Base-by-base conservation (phyloP, 2,113 vertebrate genomes). In the Pseudorasbora parva region DNA sequence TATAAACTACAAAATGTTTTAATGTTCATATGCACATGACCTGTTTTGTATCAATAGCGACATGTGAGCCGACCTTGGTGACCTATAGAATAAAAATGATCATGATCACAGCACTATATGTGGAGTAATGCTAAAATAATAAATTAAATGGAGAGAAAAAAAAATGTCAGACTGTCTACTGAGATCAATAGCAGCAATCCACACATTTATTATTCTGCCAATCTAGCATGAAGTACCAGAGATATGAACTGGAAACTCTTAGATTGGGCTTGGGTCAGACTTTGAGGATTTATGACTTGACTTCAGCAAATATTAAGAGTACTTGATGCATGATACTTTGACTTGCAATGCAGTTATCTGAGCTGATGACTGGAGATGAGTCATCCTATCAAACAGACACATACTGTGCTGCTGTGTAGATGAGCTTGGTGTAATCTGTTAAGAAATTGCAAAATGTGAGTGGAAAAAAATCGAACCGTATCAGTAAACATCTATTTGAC, bases 201-300 rank as follows among this genome's bases (percentile, higher is more conserved):
- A 64, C 17, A 30, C 77, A 47, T 64, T 79, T 21, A 79, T 79
- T 79, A 47, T 43, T 79, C n/a, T 30, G 41, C 59, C 43, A 79
- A 25, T 66, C 45, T 14, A 79, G 23, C 66, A n/a, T 69, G 45
- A 74, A 62, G 27, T 62, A n/a, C 41, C 25, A 79, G 30, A 59
- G 74, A 77, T 62, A 62, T 47, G 59, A n/a, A 57, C 56, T 8
- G 73, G 19, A 15, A 78, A 78, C 5, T 45, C n/a, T 62, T 78
- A 14, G 37, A 37, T 45, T 41, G 33, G 56, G 57, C 51, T 57
- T 37, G 54, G 23, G 45, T 49, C 23, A 19, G 54, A 59, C 27
- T 57, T 23, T 77, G 8, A 45, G n/a, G n/a, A 78, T 78, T 60
- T 78, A 25, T 78, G 75, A 60, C 14, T 23, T 60, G 37, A 60